These are phyloP conservation scores for Dasysyrphus tricinctus DNA, from an alignment of 2,888 invertebrate species.

Conservation along the genomic window DNA sequence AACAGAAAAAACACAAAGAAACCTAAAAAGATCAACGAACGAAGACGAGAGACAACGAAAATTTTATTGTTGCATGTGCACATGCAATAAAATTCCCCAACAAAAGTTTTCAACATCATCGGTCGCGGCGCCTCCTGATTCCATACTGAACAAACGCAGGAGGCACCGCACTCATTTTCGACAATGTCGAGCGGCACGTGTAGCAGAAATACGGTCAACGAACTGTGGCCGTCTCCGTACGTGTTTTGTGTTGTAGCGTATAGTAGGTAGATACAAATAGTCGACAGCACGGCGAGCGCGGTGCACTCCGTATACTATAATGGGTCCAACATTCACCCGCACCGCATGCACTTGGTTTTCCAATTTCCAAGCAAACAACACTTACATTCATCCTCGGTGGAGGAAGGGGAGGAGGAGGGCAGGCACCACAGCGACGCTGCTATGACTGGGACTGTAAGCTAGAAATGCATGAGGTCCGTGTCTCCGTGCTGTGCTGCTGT, in stretches of 20 bases:
- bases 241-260: conserved; percentile 5
- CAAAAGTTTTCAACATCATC: conserved; percentile 65
- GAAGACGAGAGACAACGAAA: conserved; percentile 69
- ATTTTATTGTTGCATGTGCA: conserved; percentile 76
- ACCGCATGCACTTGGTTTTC: conserved; percentile 25
- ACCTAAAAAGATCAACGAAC: conserved; percentile 71
- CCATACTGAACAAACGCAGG: conserved; percentile 44
- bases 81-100: conserved; percentile 71
- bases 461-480: conserved; percentile 7
- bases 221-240: conserved; percentile 59
- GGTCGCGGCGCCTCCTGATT: conserved; percentile 33
- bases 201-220: conserved; percentile 71
- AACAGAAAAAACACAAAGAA: conserved; percentile 34
- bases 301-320: conserved; percentile 48
- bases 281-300: conserved; percentile 3
- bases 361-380: conserved; percentile 14
- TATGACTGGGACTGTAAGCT: conserved; percentile 10
- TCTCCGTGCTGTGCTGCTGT: background rate
- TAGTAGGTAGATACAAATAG: conserved; percentile 10
- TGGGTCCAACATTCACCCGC: conserved; percentile 17
- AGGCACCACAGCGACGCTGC: background rate
- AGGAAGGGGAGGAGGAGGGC: background rate
- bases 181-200: conserved; percentile 75
- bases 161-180: conserved; percentile 49
- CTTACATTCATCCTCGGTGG: background rate